These are phyloP conservation scores for Rhyacophila evoluta DNA, from an alignment of 2,888 invertebrate genomes.

Conservation along the genomic window DNA sequence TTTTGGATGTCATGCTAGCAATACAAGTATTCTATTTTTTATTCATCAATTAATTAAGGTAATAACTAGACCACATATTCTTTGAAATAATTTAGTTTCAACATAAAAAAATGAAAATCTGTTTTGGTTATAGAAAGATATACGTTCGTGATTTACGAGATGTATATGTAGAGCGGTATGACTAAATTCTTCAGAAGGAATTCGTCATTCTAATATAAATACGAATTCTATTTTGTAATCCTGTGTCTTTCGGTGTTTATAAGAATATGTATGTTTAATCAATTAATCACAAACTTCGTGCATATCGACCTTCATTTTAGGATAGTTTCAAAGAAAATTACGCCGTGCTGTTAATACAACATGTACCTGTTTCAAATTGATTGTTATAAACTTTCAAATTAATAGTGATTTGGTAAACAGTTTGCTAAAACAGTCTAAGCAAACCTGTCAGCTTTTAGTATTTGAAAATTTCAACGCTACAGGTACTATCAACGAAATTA, in stretches of 20 bases:
- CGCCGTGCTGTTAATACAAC: neutral
- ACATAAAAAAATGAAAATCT: no score
- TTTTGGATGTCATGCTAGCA: no score
- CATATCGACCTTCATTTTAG: neutral
- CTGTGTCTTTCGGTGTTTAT: neutral
- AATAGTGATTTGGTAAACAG: neutral
- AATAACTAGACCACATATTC: no score
- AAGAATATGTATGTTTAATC: neutral
- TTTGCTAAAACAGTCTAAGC: neutral
- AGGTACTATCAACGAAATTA: neutral
- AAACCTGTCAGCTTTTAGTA: neutral
- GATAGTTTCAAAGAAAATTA: neutral
- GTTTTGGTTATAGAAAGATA: no score
- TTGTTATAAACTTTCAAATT: neutral
- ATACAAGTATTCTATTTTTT: no score
- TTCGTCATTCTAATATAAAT: no score
- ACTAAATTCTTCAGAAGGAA: no score
- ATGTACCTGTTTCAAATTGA: neutral
- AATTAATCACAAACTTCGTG: neutral
- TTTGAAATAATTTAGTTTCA: no score
- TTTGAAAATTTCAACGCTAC: neutral
- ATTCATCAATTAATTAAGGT: no score
- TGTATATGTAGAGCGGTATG: no score
- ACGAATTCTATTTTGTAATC: no score
- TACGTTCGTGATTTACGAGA: no score